phyloP scores from a whole-genome alignment of 2,888 invertebrate species.

The Pandemis corylana region DNA sequence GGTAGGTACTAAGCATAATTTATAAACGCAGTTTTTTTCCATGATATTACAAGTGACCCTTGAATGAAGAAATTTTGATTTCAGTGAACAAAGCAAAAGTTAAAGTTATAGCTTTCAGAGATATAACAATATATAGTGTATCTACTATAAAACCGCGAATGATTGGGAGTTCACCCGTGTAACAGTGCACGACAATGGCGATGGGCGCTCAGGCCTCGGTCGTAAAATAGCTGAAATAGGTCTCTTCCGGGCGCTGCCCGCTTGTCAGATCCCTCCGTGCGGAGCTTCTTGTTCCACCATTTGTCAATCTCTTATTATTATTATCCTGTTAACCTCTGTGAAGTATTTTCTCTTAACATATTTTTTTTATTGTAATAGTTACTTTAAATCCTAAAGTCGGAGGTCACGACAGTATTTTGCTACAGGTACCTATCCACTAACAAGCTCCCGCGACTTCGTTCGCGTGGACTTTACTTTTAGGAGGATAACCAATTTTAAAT shows the following conservation, averaged over 20 bases:
- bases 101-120: not conserved
- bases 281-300: constrained; percentile 25
- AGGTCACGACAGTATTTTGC: too few relatives aligned
- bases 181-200: constrained; percentile 60
- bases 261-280: constrained; percentile 26
- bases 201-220: constrained; percentile 58
- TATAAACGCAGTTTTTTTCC: not conserved
- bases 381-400: too few relatives aligned
- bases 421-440: too few relatives aligned
- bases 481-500: too few relatives aligned
- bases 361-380: not conserved
- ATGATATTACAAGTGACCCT: not conserved
- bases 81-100: not conserved
- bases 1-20: not conserved
- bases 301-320: constrained; percentile 22
- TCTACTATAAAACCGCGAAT: not conserved
- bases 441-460: too few relatives aligned
- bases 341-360: not conserved
- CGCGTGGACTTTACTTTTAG: too few relatives aligned
- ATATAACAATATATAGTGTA: not conserved
- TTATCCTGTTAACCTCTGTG: not conserved
- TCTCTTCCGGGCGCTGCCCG: constrained; percentile 59
- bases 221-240: constrained; percentile 67
- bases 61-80: not conserved
- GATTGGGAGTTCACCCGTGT: constrained; percentile 52